Conservation (phyloP, 2,888 invertebrate species). For the Sminthurinus aureus region DNA sequence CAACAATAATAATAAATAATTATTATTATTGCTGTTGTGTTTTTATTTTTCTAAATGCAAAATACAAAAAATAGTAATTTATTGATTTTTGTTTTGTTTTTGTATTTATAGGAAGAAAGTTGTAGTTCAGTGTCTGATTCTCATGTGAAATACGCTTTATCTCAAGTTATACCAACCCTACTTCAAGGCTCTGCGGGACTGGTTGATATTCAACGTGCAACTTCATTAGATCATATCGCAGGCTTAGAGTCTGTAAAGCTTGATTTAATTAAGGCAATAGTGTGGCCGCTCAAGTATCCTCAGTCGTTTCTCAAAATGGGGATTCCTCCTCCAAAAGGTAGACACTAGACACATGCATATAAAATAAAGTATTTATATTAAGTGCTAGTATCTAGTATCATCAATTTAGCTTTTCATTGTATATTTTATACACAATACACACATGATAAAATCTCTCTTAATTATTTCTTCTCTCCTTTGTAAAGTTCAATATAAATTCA, state of each 20-base stretch:
- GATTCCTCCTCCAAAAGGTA: conserved; percentile 68
- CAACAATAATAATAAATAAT: too few relatives aligned
- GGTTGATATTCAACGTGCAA: conserved; percentile 62
- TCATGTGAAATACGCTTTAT: conserved; percentile 61
- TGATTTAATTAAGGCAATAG: conserved; percentile 67
- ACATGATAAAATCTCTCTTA: too few relatives aligned
- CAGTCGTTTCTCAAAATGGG: conserved; percentile 68
- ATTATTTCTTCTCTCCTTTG: too few relatives aligned
- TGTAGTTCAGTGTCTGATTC: conserved; percentile 40
- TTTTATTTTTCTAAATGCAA: too few relatives aligned
- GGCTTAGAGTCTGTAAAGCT: conserved; percentile 68
- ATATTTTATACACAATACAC: too few relatives aligned
- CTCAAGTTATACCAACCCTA: conserved; percentile 64
- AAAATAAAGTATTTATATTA: neutral
- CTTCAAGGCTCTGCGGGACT: conserved; percentile 65
- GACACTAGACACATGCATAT: neutral
- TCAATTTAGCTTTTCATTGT: too few relatives aligned
- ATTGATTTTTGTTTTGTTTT: conserved; percentile 8
- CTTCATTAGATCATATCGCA: conserved; percentile 67
- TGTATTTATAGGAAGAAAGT: conserved; percentile 46
- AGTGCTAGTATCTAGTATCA: too few relatives aligned
- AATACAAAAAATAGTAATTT: too few relatives aligned
- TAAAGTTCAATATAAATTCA: too few relatives aligned
- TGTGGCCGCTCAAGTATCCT: conserved; percentile 69
- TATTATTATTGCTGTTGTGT: too few relatives aligned